phyloP scores from a whole-genome alignment of 2,888 invertebrate species.

The Tenthredo scrophulariae region DNA sequence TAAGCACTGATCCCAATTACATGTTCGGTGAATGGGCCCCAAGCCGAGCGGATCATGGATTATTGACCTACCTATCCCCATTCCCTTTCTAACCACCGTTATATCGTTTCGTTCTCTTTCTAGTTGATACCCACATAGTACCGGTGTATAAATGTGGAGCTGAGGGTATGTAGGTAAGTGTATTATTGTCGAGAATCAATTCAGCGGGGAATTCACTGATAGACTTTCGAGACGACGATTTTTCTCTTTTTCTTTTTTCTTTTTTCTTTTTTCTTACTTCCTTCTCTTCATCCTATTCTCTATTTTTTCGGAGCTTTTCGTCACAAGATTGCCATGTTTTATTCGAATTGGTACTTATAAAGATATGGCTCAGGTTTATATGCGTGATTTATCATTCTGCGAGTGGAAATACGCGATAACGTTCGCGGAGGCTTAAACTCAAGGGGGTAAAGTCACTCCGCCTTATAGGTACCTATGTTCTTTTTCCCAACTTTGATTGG shows the following conservation, averaged over 20 bases:
- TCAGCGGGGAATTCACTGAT: not conserved
- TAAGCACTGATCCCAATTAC: constrained; percentile 77
- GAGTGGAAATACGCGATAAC: not conserved
- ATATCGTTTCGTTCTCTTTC: not conserved
- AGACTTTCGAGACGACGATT: not conserved
- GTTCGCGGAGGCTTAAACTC: not conserved
- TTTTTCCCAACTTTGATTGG: not conserved
- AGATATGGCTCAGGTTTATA: not conserved
- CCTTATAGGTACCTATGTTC: not conserved
- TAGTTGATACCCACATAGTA: not conserved
- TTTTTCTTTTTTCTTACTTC: not conserved
- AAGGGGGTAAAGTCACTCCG: not conserved
- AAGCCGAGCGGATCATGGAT: constrained; percentile 75
- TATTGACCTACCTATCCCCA: constrained; percentile 69
- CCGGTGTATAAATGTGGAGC: not conserved
- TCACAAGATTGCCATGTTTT: not conserved
- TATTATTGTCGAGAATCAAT: not conserved
- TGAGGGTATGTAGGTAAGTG: no score
- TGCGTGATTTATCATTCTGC: not conserved
- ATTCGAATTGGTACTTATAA: not conserved
- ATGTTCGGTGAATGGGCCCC: constrained; percentile 70
- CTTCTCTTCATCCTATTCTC: not conserved
- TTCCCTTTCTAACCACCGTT: not conserved
- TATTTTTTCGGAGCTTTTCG: not conserved
- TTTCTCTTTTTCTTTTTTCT: not conserved